phyloP scores from a whole-genome alignment of 1,140 invertebrate genomes.

The Temnothorax nylanderi region DNA sequence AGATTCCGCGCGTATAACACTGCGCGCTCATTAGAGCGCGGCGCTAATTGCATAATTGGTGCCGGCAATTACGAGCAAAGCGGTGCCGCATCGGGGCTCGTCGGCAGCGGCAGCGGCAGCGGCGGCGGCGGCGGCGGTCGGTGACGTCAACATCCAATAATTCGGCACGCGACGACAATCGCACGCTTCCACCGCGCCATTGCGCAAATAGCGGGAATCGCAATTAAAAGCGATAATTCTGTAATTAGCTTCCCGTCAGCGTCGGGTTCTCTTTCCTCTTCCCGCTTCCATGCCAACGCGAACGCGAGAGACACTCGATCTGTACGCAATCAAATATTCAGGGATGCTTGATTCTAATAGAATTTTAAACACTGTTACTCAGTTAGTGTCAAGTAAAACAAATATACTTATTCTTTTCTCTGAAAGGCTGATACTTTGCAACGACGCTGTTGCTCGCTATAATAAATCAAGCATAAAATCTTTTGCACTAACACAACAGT shows the following conservation, averaged over 20 bases:
- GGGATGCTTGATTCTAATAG: slow-evolving; percentile 12
- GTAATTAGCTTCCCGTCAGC: slow-evolving; percentile 71
- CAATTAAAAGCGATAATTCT: slow-evolving; percentile 81
- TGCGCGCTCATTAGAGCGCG: slow-evolving; percentile 71
- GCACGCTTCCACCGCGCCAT: slow-evolving; percentile 65
- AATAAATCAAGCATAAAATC: neutral
- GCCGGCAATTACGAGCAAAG: slow-evolving; percentile 72
- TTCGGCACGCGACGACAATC: slow-evolving; percentile 81
- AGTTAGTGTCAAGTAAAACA: slow-evolving; percentile 2
- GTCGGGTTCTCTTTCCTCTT: neutral
- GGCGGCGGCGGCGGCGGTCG: slow-evolving; percentile 43
- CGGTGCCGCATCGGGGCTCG: slow-evolving; percentile 61
- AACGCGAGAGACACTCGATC: slow-evolving; percentile 2
- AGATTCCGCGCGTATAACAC: slow-evolving; percentile 72
- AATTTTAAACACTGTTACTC: neutral
- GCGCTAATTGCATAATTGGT: slow-evolving; percentile 80
- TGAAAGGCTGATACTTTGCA: neutral
- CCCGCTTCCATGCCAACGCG: slow-evolving; percentile 1
- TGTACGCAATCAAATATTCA: neutral
- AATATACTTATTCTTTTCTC: neutral
- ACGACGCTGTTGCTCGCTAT: neutral
- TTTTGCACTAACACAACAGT: neutral
- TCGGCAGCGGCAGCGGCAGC: slow-evolving; percentile 15
- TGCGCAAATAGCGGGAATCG: slow-evolving; percentile 76
- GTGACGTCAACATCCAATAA: slow-evolving; percentile 82